These are phyloP conservation scores for Drosophila mojavensis DNA, from an alignment of 1,140 invertebrate species.

Conservation along the genomic window DNA sequence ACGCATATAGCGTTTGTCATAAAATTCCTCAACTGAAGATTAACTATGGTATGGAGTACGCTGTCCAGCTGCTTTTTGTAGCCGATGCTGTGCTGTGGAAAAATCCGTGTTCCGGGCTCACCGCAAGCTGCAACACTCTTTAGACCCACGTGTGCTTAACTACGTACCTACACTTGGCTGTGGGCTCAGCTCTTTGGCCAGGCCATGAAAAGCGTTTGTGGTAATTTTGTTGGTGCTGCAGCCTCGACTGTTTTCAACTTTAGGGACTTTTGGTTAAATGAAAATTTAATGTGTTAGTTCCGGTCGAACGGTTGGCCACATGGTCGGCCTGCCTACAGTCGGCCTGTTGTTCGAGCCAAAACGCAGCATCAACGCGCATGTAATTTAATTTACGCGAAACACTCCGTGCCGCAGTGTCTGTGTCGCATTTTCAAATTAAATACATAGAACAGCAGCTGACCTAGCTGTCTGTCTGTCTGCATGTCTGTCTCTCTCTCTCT, in stretches of 20 bases:
- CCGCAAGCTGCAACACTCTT: slow-evolving; percentile 31
- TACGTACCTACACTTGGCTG: slow-evolving; percentile 14
- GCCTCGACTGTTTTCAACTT: slow-evolving; percentile 33
- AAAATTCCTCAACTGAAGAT: no score
- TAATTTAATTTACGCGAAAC: slow-evolving; percentile 54
- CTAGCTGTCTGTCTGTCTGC: background rate
- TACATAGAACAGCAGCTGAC: slow-evolving; percentile 30
- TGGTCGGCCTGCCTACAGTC: background rate
- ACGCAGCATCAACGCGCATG: slow-evolving; percentile 37
- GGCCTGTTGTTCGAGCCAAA: background rate
- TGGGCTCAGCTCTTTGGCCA: slow-evolving; percentile 26
- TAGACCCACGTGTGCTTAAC: slow-evolving; percentile 17
- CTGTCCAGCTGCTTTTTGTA: no score
- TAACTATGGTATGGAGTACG: no score
- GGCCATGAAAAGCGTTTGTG: slow-evolving; percentile 14
- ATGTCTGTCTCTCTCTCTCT: no score
- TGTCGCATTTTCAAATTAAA: slow-evolving; percentile 58
- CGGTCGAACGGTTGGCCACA: slow-evolving; percentile 7
- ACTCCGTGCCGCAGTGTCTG: slow-evolving; percentile 40
- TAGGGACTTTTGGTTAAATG: slow-evolving; percentile 50
- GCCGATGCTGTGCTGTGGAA: background rate
- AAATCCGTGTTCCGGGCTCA: slow-evolving; percentile 7
- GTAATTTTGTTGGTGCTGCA: background rate
- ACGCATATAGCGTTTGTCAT: no score
- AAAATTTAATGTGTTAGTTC: slow-evolving; percentile 56